Evolutionary conservation across 2,888 invertebrate species (phyloP), one percentile per base, ranked within the genome.

Genomic region (Bedellia somnulentella): DNA sequence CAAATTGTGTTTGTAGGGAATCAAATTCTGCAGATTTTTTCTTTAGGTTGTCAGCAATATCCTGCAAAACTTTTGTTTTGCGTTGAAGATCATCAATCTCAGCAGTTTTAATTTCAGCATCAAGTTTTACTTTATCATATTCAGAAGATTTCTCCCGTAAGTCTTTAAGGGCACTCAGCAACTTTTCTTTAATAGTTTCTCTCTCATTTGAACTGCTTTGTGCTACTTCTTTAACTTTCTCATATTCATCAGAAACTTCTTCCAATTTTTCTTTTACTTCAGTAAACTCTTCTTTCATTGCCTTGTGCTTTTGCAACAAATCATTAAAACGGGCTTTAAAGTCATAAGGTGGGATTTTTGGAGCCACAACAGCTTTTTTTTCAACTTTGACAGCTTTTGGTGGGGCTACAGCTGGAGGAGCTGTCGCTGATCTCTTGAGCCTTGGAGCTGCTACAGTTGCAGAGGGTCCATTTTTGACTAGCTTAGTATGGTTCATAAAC

Each of bases 271-370:
- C 78, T 43, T 71, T 64, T 18, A 80, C 49, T 11, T 73, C 66
- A 24, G 57, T 75, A 34, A 73, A 64, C 42, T 81, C 78, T 29
- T 52, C 58, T 44, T 80, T 81, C 8, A 83, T 52, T 1, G 42
- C 49, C 38, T 78, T 79, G 39, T 83, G 75, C 49, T 84, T 83
- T 34, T 81, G 80, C 10, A 73, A 49, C 29, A 87, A 60, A 41
- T 80, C 78, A 45, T 78, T 64, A 39, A 80, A 81, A 29, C 85
- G 78, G 15, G 82, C 82, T 52, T 86, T 83, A 38, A 78, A 83
- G 45, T 84, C 84, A 53, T 84, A 83, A 0, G 83, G 70, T 5
- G 80, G 70, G 28, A 81, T 79, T 37, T 82, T 78, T 31, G 80
- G 81, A 3, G 73, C 71, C 12, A 57, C 63, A 27, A 51, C 52